Evolutionary conservation across 2,797 vertebrate species (phyloP), one percentile per base, ranked within the genome.

Genomic region (Gila robusta): DNA sequence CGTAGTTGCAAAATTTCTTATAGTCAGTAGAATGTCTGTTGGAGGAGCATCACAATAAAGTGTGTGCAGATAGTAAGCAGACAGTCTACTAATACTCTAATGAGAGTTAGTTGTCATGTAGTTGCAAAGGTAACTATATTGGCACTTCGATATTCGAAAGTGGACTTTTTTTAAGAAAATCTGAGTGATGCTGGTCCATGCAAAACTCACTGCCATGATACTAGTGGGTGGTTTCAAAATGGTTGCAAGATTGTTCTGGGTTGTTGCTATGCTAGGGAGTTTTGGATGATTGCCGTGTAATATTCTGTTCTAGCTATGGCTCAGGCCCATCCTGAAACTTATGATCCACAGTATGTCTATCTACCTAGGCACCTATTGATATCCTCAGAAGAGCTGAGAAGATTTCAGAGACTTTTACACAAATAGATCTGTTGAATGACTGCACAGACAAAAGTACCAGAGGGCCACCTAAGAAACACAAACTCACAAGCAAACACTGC

Each of bases 331-430:
- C 14, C 26, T 66, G 28, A 32, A 66, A 66, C 26, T 0, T 54
- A 21, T 52, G 81, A 87, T 89, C 79, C 86, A 87, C 41, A 71
- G 23, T 47, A 64, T 2, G 17, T 3, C 76, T 80, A 77, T 89
- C 44, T 87, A 89, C 66, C 83, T 87, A 79, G 71, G 88, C 39
- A 9, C 14, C 47, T 54, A 85, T 88, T 79, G 41, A 44, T 23
- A 64, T 14, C 19, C 10, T 79, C n/a, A 9, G 28, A 71, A 67
- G 47, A 77, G 23, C 71, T 21, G 26, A 73, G 5, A 74, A 44
- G 21, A 44, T 76, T 81, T 76, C n/a, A 39, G 37, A 70, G 6
- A 47, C 14, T 14, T 47, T 81, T 67, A 71, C 52, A 37, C 49
- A 79, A 66, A 84, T 79, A 72, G 79, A 82, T 79, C 41, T 64